These are phyloP conservation scores for Darevskia nairensis DNA, from an alignment of 2,797 vertebrate genomes.

Conservation along the genomic window DNA sequence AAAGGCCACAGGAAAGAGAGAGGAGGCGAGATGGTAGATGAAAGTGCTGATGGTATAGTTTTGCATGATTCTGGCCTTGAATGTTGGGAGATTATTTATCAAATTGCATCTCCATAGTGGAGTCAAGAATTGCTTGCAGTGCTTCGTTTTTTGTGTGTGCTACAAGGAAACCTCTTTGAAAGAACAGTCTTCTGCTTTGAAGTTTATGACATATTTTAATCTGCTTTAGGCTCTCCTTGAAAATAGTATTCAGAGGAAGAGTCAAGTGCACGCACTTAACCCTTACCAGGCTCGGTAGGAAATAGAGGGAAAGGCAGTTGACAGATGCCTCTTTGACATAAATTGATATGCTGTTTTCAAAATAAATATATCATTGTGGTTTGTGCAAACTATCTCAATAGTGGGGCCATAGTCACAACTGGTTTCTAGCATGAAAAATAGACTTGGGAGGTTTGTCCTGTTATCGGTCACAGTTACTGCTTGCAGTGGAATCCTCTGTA, in stretches of 20 bases:
- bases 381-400: not conserved
- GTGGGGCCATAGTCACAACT: not conserved
- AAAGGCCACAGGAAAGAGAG: constrained; percentile 34
- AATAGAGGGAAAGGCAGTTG: not conserved
- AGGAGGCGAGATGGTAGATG: constrained; percentile 30
- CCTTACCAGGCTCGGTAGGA: constrained; percentile 4
- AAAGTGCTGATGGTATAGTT: constrained; percentile 34
- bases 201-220: constrained; percentile 34
- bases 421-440: not conserved
- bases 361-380: not conserved
- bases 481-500: not conserved
- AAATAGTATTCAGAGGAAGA: constrained; percentile 17
- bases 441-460: not conserved
- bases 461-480: not conserved
- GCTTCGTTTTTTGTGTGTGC: constrained; percentile 8
- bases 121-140: constrained; percentile 46
- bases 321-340: not conserved
- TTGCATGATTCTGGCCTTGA: constrained; percentile 21
- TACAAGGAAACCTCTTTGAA: constrained; percentile 49
- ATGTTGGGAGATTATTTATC: constrained; percentile 51
- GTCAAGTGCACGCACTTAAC: constrained; percentile 18
- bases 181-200: constrained; percentile 49
- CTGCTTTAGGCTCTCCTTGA: constrained; percentile 21
- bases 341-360: constrained; percentile 1
- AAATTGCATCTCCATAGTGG: constrained; percentile 51